A percentile compares a stretch with the other conserved stretches of the same genome.
phyloP scores from a whole-genome alignment of 2,888 invertebrate species.

The Tricholauxania praeusta region DNA sequence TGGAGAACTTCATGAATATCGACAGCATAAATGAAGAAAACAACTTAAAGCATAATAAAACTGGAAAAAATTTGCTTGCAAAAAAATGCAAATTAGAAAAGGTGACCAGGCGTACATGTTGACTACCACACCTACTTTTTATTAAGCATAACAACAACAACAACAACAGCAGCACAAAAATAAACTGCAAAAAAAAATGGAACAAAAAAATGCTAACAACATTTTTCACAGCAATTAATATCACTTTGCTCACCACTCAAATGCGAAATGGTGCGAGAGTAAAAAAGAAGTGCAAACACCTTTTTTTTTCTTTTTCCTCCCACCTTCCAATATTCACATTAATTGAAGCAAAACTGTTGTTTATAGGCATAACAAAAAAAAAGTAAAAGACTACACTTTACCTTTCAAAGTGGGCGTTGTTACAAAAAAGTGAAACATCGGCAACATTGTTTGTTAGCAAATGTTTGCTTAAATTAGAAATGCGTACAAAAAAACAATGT shows the following conservation, averaged over 20 bases:
- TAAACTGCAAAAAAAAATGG: no score
- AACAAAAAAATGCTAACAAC: constrained; percentile 1
- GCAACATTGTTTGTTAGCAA: constrained; percentile 24
- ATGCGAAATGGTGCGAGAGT: not conserved
- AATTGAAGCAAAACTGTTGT: constrained; percentile 13
- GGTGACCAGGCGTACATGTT: constrained; percentile 16
- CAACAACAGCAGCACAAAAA: not conserved
- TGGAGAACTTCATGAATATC: constrained; percentile 24
- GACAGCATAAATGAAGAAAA: constrained; percentile 13
- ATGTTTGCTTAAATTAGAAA: constrained; percentile 10
- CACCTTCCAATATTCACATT: not conserved
- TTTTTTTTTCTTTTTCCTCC: not conserved
- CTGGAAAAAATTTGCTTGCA: not conserved
- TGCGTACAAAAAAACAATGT: not conserved
- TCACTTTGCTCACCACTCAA: not conserved
- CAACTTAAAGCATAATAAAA: not conserved
- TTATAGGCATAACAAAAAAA: constrained; percentile 11
- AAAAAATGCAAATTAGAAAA: constrained; percentile 35
- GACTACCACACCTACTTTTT: constrained; percentile 15
- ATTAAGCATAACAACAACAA: constrained; percentile 3
- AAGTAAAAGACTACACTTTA: not conserved
- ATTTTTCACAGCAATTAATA: constrained; percentile 29
- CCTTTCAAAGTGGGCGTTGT: constrained; percentile 4
- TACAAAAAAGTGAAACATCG: not conserved
- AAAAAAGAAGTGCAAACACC: not conserved